Conservation (phyloP, 2,888 invertebrate genomes). For the Orthosia incerta region DNA sequence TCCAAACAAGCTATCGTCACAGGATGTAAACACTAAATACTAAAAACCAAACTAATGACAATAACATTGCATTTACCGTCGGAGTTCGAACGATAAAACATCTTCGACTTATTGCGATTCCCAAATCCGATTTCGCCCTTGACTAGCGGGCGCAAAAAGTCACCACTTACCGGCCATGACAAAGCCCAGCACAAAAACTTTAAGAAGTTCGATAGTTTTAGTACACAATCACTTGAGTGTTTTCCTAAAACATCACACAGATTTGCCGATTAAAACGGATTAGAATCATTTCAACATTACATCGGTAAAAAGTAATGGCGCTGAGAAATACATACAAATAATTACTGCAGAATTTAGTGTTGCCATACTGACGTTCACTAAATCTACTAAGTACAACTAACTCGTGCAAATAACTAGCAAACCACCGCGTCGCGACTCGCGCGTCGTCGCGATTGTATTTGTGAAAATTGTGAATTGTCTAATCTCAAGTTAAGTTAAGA, state of each 20-base stretch:
- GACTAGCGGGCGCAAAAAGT: conserved; percentile 91
- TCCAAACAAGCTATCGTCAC: conserved; percentile 83
- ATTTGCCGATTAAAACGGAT: conserved; percentile 91
- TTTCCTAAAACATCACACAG: conserved; percentile 91
- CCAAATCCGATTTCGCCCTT: conserved; percentile 91
- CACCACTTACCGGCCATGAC: conserved; percentile 96
- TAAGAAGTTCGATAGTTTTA: conserved; percentile 89
- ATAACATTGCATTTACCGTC: conserved; percentile 91
- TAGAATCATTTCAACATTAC: conserved; percentile 91
- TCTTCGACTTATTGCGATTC: conserved; percentile 91
- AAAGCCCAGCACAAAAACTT: conserved; percentile 92
- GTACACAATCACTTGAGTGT: conserved; percentile 89
- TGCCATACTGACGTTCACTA: conserved; percentile 74
- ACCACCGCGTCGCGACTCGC: not conserved
- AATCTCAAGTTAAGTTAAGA: no score
- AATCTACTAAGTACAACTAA: conserved; percentile 68
- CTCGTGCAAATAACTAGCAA: conserved; percentile 20
- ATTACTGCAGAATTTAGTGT: conserved; percentile 87
- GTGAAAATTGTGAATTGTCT: not conserved
- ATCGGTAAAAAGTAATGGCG: conserved; percentile 91
- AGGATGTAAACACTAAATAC: conserved; percentile 87
- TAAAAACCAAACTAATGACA: conserved; percentile 89
- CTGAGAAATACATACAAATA: conserved; percentile 89
- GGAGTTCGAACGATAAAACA: conserved; percentile 91
- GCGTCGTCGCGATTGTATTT: not conserved